These are phyloP conservation scores for Anadara kagoshimensis DNA, from an alignment of 1,140 invertebrate species.

Conservation along the genomic window DNA sequence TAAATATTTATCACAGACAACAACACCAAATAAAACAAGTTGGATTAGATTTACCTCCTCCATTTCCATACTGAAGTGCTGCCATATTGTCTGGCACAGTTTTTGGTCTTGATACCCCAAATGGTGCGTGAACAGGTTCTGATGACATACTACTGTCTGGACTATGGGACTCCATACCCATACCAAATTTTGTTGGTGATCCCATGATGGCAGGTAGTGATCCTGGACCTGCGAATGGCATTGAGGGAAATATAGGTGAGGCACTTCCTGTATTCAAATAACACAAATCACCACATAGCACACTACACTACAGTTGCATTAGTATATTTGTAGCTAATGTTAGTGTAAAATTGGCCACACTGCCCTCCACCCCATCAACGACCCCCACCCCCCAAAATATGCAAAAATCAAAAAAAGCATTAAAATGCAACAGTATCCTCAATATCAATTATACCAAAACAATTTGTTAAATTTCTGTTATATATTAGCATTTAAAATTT, in stretches of 20 bases:
- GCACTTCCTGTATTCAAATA: conserved; percentile 13
- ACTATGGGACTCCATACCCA: conserved; percentile 9
- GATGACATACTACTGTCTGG: conserved; percentile 35
- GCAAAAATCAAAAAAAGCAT: no score
- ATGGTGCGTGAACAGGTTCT: conserved; percentile 71
- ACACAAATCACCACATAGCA: conserved; percentile 3
- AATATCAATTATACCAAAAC: no score
- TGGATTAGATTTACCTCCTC: no score
- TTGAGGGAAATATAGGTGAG: conserved; percentile 25
- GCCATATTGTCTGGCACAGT: conserved; percentile 61
- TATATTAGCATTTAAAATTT: no score
- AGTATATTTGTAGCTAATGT: background rate
- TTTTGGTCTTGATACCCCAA: conserved; percentile 73
- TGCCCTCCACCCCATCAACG: no score
- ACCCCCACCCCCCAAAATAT: no score
- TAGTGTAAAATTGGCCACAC: no score
- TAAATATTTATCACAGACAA: no score
- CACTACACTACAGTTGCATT: background rate
- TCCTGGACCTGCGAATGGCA: conserved; percentile 44
- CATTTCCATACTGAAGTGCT: conserved; percentile 6
- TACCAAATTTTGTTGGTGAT: conserved; percentile 74
- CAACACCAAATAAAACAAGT: no score
- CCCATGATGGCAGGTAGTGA: conserved; percentile 78
- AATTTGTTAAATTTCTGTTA: no score
- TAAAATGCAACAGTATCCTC: no score